Conservation (phyloP, 2,113 vertebrate species). For the Otis tarda region DNA sequence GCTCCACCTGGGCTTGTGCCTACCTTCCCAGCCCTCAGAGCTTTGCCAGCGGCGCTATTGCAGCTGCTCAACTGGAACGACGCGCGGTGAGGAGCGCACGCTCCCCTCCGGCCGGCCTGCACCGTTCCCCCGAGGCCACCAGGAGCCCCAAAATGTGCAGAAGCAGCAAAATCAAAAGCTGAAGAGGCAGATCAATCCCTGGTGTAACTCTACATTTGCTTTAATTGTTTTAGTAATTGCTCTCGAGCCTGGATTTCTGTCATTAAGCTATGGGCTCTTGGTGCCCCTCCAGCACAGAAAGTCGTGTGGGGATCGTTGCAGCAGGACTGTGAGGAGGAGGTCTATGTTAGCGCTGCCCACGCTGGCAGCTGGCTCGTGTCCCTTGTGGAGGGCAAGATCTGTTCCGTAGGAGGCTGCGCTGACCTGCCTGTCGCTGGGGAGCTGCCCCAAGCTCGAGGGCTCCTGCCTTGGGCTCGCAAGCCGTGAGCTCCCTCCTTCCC, state of each 20-base stretch:
- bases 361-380: accelerated
- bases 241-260: neutral
- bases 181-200: accelerated
- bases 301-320: too few species aligned
- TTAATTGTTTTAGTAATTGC: neutral
- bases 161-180: neutral
- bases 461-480: neutral
- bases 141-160: neutral
- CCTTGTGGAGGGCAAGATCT: neutral
- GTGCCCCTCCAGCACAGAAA: neutral
- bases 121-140: neutral
- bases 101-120: neutral
- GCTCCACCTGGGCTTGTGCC: neutral
- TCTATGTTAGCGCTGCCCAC: accelerated
- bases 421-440: neutral
- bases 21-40: accelerated
- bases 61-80: neutral
- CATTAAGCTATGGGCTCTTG: accelerated
- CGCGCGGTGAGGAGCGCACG: neutral
- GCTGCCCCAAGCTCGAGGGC: too few species aligned
- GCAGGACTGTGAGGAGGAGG: neutral
- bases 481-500: neutral
- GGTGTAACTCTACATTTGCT: neutral
- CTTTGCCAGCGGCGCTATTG: neutral
- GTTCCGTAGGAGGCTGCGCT: neutral